Evolutionary conservation across 2,888 invertebrate species (phyloP).

Genomic region (Nemurella pictetii): DNA sequence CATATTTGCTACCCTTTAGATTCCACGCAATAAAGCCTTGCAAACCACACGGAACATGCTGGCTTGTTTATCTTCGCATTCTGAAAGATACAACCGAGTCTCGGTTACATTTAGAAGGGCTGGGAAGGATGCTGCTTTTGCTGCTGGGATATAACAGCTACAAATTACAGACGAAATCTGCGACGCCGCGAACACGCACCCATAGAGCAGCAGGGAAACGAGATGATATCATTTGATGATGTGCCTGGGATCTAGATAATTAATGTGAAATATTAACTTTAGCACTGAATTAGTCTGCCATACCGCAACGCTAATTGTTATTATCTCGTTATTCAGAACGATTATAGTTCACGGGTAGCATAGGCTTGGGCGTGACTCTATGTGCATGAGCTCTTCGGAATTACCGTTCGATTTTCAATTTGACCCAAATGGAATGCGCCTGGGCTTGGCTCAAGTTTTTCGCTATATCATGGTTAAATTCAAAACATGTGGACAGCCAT

Average conservation of each 20-base stretch:
- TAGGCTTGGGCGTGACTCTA: background rate
- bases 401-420: background rate
- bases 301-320: background rate
- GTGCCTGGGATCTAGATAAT: background rate
- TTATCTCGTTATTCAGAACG: background rate
- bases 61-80: no score
- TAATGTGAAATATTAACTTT: background rate
- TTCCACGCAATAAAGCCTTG: no score
- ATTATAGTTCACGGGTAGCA: background rate
- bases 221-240: background rate
- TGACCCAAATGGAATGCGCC: background rate
- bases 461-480: no score
- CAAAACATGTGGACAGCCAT: no score
- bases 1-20: no score
- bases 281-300: background rate
- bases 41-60: no score
- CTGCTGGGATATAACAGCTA: background rate
- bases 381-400: background rate
- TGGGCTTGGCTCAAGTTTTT: no score
- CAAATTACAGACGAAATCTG: background rate
- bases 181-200: background rate
- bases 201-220: background rate
- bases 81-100: no score
- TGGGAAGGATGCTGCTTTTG: background rate
- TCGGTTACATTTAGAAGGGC: no score